phyloP scores from a whole-genome alignment of 2,113 vertebrate species.

The Pedionomus torquatus region DNA sequence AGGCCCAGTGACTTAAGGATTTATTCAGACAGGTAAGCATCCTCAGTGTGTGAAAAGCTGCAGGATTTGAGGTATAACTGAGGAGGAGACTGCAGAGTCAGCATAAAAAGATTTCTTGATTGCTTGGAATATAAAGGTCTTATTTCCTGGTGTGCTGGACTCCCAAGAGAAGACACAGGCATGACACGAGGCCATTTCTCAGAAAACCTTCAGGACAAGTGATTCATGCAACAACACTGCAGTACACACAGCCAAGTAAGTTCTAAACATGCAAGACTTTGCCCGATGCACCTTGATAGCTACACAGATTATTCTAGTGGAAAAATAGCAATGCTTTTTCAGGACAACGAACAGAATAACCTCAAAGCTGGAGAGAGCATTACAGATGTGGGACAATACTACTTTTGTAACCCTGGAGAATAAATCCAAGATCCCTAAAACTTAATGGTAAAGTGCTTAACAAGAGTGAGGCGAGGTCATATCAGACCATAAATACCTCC shows the following conservation, averaged over 20 bases:
- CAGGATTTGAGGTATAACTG: neutral
- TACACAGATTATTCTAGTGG: neutral
- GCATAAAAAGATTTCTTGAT: neutral
- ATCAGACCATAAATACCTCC: neutral
- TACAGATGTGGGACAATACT: neutral
- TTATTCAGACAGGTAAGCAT: neutral
- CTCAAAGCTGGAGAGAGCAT: neutral
- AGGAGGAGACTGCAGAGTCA: neutral
- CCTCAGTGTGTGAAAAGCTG: neutral
- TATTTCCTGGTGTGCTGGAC: neutral
- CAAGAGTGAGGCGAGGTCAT: neutral
- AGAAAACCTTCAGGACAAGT: neutral
- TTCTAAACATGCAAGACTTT: neutral
- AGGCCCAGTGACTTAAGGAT: neutral
- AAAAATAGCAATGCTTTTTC: neutral
- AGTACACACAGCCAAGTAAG: neutral
- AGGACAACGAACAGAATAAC: neutral
- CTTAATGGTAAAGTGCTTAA: slow-evolving; percentile 20
- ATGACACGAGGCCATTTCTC: neutral
- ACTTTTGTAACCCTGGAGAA: neutral
- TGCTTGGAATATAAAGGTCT: neutral
- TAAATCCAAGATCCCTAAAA: slow-evolving; percentile 8
- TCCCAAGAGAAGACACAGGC: neutral
- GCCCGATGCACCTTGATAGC: neutral
- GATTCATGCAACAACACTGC: neutral